These are phyloP conservation scores for Leucosticte australis DNA, from an alignment of 2,113 vertebrate genomes.

Conservation along the genomic window DNA sequence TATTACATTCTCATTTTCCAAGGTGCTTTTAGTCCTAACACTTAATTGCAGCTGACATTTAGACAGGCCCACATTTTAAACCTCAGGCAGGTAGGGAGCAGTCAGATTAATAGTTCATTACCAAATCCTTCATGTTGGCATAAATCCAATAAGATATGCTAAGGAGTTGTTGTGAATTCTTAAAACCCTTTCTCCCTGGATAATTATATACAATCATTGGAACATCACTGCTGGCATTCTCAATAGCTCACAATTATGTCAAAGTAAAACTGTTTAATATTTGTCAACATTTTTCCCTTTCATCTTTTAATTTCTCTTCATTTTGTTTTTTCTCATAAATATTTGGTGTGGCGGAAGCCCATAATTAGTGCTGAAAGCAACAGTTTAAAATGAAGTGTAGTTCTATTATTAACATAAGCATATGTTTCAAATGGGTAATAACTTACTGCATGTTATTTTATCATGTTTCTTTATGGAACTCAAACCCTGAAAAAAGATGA, in stretches of 20 bases:
- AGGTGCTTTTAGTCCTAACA: neutral
- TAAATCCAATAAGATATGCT: slow-evolving; percentile 4
- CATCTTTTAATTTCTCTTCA: neutral
- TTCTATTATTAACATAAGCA: neutral
- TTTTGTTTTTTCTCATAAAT: neutral
- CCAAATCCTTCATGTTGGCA: neutral
- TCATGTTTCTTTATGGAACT: neutral
- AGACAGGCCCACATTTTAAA: neutral
- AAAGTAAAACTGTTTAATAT: neutral
- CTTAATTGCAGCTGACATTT: slow-evolving; percentile 38
- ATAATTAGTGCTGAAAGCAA: neutral
- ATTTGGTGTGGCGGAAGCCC: neutral
- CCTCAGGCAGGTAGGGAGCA: neutral
- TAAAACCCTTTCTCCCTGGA: neutral
- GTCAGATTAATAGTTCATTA: neutral
- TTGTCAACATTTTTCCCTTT: slow-evolving; percentile 18
- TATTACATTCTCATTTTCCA: neutral
- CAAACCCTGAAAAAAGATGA: neutral
- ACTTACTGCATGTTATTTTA: neutral
- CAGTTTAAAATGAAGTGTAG: neutral
- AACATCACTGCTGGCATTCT: neutral
- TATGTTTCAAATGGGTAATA: neutral
- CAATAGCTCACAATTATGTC: neutral
- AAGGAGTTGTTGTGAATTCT: slow-evolving; percentile 12
- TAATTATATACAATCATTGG: neutral